Base-by-base conservation (phyloP, 2,888 invertebrate genomes). In the Psylliodes chrysocephalus region DNA sequence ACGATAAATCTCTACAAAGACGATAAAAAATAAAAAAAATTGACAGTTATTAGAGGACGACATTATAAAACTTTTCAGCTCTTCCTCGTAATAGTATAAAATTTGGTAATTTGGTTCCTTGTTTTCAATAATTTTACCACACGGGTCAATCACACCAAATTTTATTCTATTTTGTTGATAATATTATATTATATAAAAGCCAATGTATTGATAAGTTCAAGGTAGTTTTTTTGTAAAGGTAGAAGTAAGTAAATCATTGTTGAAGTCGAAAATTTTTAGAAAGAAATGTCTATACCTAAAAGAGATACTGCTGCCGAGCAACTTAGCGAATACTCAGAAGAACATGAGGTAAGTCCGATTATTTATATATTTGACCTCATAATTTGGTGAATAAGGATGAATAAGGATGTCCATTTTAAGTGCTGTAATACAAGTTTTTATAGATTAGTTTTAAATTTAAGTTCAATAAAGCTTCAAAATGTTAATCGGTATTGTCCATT, bases 271-370 rank as follows among this genome's bases (percentile, higher is more conserved):
- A 30, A 46, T 7, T 17, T 8, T n/a, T 14, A 6, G 42, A 10
- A 1, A 15, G 66, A 49, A 63, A 69, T 69, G 69, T 57, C 64
- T 2, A 56, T 51, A 17, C 64, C 62, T 7, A 68, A 66, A 18
- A 70, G 79, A 54, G 74, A 76, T 61, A 69, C 77, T 12, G 75
- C 77, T 42, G 73, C 76, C 10, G 75, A 80, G 66, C 81, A 81
- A 59, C 70, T 81, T 4, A 40, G 75, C 4, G 71, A 81, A 22
- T 80, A 75, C 60, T 73, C 73, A 6, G 71, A 73, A 59, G 71
- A 77, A 53, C 74, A 78, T 64, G 73, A 76, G 65, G 81, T 80
- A 74, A 69, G 71, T 69, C 8, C 28, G 18, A 1, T 2, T 10
- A 1, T n/a, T 2, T 12, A n/a, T n/a, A 25, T 4, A 4, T 51